phyloP scores from a whole-genome alignment of 2,888 invertebrate genomes.

The Dichetophora obliterata region DNA sequence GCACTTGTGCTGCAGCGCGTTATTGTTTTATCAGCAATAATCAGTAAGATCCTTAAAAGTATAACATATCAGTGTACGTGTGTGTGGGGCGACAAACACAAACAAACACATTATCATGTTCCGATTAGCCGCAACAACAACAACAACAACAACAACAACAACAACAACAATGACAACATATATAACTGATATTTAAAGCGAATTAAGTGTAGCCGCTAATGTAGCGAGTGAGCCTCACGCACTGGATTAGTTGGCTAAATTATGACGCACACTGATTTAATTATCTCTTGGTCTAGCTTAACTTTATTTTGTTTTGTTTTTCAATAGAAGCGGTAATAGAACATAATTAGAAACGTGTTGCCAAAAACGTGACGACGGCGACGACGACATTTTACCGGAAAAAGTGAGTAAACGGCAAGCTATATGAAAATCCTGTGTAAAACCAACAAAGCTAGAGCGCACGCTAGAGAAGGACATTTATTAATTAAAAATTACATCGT shows the following conservation, averaged over 20 bases:
- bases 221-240: neutral
- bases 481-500: too few species aligned
- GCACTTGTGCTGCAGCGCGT: neutral
- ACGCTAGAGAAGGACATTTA: too few species aligned
- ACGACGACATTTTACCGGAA: neutral
- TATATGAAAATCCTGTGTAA: too few species aligned
- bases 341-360: conserved; percentile 25
- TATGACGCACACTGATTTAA: conserved; percentile 19
- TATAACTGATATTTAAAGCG: neutral
- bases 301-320: too few species aligned
- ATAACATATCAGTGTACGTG: neutral
- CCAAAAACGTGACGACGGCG: conserved; percentile 13
- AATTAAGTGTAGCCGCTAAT: neutral
- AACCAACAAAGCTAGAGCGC: too few species aligned
- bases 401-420: too few species aligned
- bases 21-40: conserved; percentile 19
- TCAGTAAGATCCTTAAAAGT: neutral
- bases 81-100: neutral
- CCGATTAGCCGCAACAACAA: neutral
- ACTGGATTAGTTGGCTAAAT: neutral
- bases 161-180: neutral
- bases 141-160: neutral
- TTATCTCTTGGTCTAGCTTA: conserved; percentile 5
- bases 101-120: neutral
- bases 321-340: too few species aligned